Base-by-base conservation (phyloP, 2,797 vertebrate species). In the Arremon aurantiirostris region DNA sequence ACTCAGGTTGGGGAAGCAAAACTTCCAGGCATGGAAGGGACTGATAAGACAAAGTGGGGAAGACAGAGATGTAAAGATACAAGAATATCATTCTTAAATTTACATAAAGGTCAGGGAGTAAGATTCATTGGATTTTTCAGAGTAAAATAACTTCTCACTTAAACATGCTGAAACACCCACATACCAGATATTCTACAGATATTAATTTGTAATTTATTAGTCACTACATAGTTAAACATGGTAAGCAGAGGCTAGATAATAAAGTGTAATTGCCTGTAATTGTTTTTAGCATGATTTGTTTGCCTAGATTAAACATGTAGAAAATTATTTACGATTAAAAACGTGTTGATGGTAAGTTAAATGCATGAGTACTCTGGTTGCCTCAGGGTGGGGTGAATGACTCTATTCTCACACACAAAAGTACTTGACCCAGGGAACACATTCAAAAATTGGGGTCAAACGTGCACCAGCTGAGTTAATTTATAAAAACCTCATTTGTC, bases 391-490 rank as follows among this genome's bases (percentile, higher is more conserved):
- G 39, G 64, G 79, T 82, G 75, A 96, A 81, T 88, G 75, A 64
- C 12, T 77, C n/a, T 83, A 39, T 90, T 93, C 79, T 90, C 66
- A 61, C 78, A 93, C 65, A 91, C 56, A 93, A 57, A 94, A 86
- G 56, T 82, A 87, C 82, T 95, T 93, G 92, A 96, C 94, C 90
- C 78, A 84, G 82, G 46, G 76, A 97, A 72, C 56, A 80, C 52
- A 90, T 92, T 91, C 89, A 94, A 96, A 97, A 96, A 95, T 96
- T 95, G 94, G 75, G 92, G 90, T 96, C 95, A 95, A 90, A 95
- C 37, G 59, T 69, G 35, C 83, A 94, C 83, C 75, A 96, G 49
- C 75, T 95, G 88, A 96, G 83, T 96, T 96, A 97, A 96, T 97
- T 97, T 97, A 93, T 83, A 96, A 94, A 91, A n/a, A 52, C 26